Evolutionary conservation across 2,797 vertebrate species (phyloP).

Genomic region (Chromobotia macracanthus): DNA sequence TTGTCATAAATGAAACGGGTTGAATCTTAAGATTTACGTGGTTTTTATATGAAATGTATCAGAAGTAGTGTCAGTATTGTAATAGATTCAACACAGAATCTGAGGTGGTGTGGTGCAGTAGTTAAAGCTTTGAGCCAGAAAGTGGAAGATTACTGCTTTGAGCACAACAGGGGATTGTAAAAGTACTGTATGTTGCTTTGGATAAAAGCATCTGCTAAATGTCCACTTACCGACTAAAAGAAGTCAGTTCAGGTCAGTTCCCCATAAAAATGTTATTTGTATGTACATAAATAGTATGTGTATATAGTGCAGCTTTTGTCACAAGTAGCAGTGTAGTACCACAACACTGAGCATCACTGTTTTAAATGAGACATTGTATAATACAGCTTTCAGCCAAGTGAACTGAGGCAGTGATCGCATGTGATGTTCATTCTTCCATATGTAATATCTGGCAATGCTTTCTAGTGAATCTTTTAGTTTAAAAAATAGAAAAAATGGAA

Average conservation of each 20-base stretch:
- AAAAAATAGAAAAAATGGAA: too few relatives aligned
- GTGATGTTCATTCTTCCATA: not conserved
- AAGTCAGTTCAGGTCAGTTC: not conserved
- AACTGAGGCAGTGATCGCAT: not conserved
- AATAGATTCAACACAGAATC: not conserved
- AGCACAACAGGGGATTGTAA: constrained; percentile 1
- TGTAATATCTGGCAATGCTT: not conserved
- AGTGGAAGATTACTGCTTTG: not conserved
- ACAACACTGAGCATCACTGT: not conserved
- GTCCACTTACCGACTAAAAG: not conserved
- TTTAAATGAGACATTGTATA: not conserved
- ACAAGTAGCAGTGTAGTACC: not conserved
- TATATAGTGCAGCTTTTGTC: not conserved
- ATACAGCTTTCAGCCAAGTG: not conserved
- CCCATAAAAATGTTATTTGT: not conserved
- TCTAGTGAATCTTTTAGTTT: not conserved
- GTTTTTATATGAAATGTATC: too few relatives aligned
- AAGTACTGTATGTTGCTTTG: not conserved
- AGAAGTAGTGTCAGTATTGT: not conserved
- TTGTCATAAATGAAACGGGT: too few relatives aligned
- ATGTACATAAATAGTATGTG: not conserved
- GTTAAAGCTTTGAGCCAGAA: not conserved
- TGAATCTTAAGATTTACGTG: too few relatives aligned
- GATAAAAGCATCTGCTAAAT: constrained; percentile 5
- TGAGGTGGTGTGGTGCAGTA: not conserved